phyloP scores from a whole-genome alignment of 2,888 invertebrate species.

The Megaustenia siamemsis region DNA sequence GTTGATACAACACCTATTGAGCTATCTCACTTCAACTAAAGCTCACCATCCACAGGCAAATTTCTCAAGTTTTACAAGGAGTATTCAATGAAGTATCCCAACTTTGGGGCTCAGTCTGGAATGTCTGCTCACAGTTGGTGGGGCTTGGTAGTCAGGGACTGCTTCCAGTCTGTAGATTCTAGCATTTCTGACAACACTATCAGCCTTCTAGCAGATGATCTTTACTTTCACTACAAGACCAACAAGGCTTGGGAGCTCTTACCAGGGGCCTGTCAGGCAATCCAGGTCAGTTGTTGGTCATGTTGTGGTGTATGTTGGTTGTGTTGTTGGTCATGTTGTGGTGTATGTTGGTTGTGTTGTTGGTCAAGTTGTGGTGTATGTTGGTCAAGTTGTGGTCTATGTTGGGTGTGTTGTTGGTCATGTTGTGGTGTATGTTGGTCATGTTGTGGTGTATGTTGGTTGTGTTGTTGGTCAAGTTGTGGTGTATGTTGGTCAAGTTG shows the following conservation, averaged over 20 bases:
- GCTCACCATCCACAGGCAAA: not conserved
- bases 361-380: not conserved
- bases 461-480: not conserved
- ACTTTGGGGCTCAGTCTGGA: slow-evolving; percentile 87
- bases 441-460: not conserved
- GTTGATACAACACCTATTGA: too few relatives aligned
- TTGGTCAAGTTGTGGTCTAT: not conserved
- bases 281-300: slow-evolving; percentile 30
- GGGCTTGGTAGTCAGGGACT: slow-evolving; percentile 85
- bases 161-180: slow-evolving; percentile 82
- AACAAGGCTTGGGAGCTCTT: slow-evolving; percentile 87
- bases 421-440: not conserved
- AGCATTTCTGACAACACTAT: slow-evolving; percentile 59
- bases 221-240: slow-evolving; percentile 85
- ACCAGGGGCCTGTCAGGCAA: slow-evolving; percentile 61
- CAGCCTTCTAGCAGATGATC: slow-evolving; percentile 71
- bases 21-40: too few relatives aligned
- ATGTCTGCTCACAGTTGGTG: slow-evolving; percentile 91
- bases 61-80: slow-evolving; percentile 54
- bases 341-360: not conserved
- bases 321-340: not conserved
- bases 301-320: not conserved
- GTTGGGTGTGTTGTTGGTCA: not conserved
- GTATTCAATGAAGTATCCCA: slow-evolving; percentile 84
- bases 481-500: too few relatives aligned